A percentile compares a stretch with the other conserved stretches of the same genome.
phyloP scores from a whole-genome alignment of 1,140 invertebrate species.

The Hyphantria cunea region DNA sequence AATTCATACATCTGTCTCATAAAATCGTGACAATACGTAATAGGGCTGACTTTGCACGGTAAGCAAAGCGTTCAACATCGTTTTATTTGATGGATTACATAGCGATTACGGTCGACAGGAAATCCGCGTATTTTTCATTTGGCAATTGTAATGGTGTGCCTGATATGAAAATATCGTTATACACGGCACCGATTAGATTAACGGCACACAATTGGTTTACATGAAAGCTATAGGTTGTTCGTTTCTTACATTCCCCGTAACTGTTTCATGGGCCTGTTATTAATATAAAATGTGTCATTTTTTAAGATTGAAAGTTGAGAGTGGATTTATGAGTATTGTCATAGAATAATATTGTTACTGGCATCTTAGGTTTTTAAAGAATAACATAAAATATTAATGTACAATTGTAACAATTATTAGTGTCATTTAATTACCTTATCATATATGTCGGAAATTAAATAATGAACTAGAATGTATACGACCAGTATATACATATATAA shows the following conservation, averaged over 20 bases:
- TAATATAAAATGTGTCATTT: too few species aligned
- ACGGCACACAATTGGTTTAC: constrained; percentile 70
- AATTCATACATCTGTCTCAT: constrained; percentile 45
- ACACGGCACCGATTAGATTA: constrained; percentile 72
- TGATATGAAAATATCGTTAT: constrained; percentile 66
- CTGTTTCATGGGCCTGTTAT: too few species aligned
- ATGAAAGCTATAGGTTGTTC: constrained; percentile 66
- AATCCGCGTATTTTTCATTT: constrained; percentile 74
- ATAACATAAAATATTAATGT: too few species aligned
- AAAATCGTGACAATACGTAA: constrained; percentile 56
- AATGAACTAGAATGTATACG: too few species aligned
- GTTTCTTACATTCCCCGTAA: constrained; percentile 52
- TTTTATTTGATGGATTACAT: constrained; percentile 68
- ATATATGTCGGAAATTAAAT: too few species aligned
- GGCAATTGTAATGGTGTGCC: constrained; percentile 58
- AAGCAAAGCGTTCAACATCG: constrained; percentile 52
- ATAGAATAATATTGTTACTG: too few species aligned
- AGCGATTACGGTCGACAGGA: constrained; percentile 67
- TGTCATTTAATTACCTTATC: too few species aligned
- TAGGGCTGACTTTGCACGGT: constrained; percentile 47
- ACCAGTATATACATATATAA: too few species aligned
- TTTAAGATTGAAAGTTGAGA: too few species aligned
- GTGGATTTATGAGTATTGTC: too few species aligned
- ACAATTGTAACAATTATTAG: too few species aligned
- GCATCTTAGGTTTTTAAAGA: too few species aligned